Percentiles rank a stretch among this genome's conserved stretches.
phyloP scores from a whole-genome alignment of 2,113 vertebrate genomes.

The Calypte anna region DNA sequence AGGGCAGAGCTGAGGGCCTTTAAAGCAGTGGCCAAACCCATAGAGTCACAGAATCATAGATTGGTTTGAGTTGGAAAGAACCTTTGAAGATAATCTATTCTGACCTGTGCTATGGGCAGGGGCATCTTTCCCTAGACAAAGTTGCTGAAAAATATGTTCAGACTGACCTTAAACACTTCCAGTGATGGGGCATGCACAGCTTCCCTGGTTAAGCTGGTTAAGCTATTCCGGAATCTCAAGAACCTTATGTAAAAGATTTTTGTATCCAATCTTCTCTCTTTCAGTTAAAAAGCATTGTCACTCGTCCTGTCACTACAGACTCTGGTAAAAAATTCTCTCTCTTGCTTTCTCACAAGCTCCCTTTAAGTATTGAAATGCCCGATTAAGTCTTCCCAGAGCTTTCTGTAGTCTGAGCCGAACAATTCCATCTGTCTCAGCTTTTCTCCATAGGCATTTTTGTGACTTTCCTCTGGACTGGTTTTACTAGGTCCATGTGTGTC shows the following conservation, averaged over 20 bases:
- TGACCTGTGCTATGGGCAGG: not conserved
- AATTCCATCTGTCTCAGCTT: not conserved
- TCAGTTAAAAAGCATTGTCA: not conserved
- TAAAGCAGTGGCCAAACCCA: not conserved
- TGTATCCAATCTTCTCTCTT: not conserved
- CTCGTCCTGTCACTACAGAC: not conserved
- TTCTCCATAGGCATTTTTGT: not conserved
- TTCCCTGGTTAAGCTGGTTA: not conserved
- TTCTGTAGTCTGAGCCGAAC: not conserved
- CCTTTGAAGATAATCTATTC: not conserved
- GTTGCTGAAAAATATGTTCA: not conserved
- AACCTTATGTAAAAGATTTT: not conserved
- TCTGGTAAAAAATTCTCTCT: not conserved
- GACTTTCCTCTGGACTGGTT: not conserved
- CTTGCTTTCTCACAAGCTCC: not conserved
- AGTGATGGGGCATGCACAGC: not conserved
- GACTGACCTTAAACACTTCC: not conserved
- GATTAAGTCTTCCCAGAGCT: not conserved
- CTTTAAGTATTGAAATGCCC: not conserved
- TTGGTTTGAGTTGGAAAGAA: not conserved
- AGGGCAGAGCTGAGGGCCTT: rapidly evolving
- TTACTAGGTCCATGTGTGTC: not conserved
- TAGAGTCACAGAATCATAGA: not conserved
- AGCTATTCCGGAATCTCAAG: not conserved
- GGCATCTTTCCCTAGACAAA: not conserved